Evolutionary conservation across 2,797 vertebrate genomes (phyloP), one percentile per base, ranked within the genome.

Genomic region (Saxicola maurus): DNA sequence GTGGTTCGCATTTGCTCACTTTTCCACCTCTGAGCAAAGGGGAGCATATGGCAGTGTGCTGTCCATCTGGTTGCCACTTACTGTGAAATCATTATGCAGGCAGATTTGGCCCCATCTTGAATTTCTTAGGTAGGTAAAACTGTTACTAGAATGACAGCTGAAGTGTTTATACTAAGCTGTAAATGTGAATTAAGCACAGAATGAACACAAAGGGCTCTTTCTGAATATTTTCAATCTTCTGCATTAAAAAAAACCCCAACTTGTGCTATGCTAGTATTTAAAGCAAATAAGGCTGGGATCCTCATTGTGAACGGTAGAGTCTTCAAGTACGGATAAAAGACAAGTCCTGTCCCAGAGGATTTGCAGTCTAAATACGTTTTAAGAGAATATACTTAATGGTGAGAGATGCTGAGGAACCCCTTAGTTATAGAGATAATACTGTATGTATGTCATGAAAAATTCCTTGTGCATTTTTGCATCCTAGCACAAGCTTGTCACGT

Each of bases 11-110:
- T 91, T 35, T 35, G 35, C 27, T 93, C 45, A 17, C 82, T 90
- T 78, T 83, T 74, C 72, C 52, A 72, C 84, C 92, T 83, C 87
- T 85, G 56, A 81, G 90, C 79, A 78, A 15, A 81, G 84, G 82
- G 66, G 79, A 91, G 76, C 94, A 92, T 91, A 93, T 92, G 89
- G 91, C 59, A 49, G 6, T 18, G 66, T 78, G 74, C 85, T 93
- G 73, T 92, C 93, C 92, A 90, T 87, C 90, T 94, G 90, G 75
- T 87, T 87, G 62, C 84, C 33, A 35, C 91, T 94, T 79, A 53
- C 80, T 91, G 87, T 75, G 94, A 78, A 82, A 68, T 91, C 35
- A n/a, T 81, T 75, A 73, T 69, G 76, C 76, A 67, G 79, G 82
- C 45, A 86, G 56, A 67, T 82, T 93, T 93, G 91, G 87, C 86